phyloP scores from a whole-genome alignment of 1,140 invertebrate genomes.

The Eumaeus atala region DNA sequence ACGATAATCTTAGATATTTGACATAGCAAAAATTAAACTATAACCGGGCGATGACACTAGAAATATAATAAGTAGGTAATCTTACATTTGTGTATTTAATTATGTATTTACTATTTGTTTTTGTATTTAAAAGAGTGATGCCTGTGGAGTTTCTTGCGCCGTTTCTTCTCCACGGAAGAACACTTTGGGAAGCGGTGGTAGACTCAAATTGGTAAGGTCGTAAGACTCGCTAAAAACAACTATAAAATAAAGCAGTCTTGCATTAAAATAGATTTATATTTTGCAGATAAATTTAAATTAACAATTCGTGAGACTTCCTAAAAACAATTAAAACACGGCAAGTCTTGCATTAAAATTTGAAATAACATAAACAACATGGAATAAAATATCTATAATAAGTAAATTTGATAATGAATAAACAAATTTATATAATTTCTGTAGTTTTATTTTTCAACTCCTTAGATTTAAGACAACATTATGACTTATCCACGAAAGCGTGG shows the following conservation, averaged over 20 bases:
- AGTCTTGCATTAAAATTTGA: too few relatives aligned
- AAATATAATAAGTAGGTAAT: constrained; percentile 13
- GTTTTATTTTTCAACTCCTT: constrained; percentile 16
- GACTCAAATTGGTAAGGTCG: constrained; percentile 15
- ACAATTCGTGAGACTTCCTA: too few relatives aligned
- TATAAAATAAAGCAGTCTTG: constrained; percentile 4
- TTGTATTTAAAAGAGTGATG: constrained; percentile 31
- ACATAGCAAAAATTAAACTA: constrained; percentile 1
- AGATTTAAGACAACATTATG: too few relatives aligned
- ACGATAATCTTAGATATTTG: neutral
- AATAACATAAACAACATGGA: too few relatives aligned
- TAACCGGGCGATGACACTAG: constrained; percentile 45
- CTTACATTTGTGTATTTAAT: neutral
- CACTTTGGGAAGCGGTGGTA: constrained; percentile 57
- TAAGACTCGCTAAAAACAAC: constrained; percentile 1
- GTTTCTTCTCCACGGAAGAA: constrained; percentile 56
- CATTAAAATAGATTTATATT: too few relatives aligned
- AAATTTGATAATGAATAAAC: constrained; percentile 1
- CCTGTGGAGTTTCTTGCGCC: constrained; percentile 60
- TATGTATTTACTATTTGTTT: constrained; percentile 5
- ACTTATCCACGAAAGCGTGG: too few relatives aligned
- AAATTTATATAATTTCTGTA: constrained; percentile 1
- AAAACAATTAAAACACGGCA: too few relatives aligned
- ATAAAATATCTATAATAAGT: too few relatives aligned
- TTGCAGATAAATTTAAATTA: too few relatives aligned